Evolutionary conservation across 2,113 vertebrate species (phyloP).

Genomic region (Brevimyrus niger): DNA sequence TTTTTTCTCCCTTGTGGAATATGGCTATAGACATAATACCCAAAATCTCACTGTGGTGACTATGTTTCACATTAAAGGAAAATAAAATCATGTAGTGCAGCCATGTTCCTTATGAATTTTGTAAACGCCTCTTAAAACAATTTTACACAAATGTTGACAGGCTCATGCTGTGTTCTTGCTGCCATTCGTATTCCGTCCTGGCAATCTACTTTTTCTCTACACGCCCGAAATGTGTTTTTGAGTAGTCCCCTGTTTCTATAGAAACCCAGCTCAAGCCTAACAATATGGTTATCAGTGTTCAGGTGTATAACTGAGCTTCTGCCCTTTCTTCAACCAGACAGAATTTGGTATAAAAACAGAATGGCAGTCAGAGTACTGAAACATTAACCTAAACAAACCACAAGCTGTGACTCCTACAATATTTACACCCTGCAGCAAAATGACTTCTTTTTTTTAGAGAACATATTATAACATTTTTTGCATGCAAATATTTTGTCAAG

Average conservation of each 20-base stretch:
- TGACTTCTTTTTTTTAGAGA: background rate
- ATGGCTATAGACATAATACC: background rate
- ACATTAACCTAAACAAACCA: background rate
- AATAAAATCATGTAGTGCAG: background rate
- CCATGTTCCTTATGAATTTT: background rate
- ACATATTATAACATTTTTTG: background rate
- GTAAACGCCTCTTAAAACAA: background rate
- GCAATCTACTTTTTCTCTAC: background rate
- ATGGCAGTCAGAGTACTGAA: background rate
- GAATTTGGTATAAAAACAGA: background rate
- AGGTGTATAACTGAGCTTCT: background rate
- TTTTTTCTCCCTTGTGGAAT: background rate
- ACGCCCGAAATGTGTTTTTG: background rate
- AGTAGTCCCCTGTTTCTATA: constrained; percentile 9
- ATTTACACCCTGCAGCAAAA: background rate
- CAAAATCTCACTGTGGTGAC: background rate
- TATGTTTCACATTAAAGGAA: background rate
- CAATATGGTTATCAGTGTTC: constrained; percentile 5
- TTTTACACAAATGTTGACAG: background rate
- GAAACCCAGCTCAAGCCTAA: constrained; percentile 8
- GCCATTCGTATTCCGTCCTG: background rate
- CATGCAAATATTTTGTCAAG: background rate
- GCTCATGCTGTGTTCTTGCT: too few species aligned
- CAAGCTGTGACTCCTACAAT: background rate
- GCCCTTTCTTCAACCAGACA: background rate